A percentile compares a stretch with the other conserved stretches of the same genome.
Evolutionary conservation across 2,113 vertebrate genomes (phyloP).

Genomic region (Notarius quadriscutis): DNA sequence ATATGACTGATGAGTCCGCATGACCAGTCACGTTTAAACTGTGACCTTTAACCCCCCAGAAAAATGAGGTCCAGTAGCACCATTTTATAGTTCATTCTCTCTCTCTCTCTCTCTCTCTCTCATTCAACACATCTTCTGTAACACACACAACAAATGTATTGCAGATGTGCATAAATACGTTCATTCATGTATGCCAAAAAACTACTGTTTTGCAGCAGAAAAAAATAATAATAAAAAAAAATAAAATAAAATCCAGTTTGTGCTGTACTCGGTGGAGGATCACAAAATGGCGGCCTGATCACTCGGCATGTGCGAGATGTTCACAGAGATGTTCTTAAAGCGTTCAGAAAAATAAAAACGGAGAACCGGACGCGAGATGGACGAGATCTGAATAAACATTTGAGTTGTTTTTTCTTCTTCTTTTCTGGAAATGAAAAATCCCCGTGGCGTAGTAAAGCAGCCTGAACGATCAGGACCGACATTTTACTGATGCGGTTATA

Average conservation of each 20-base stretch:
- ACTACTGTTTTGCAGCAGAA: slow-evolving; percentile 88
- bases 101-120: slow-evolving; percentile 75
- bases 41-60: slow-evolving; percentile 77
- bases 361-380: neutral
- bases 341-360: neutral
- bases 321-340: neutral
- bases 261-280: slow-evolving; percentile 82
- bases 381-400: neutral
- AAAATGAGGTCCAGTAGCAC: slow-evolving; percentile 95
- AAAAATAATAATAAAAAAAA: slow-evolving; percentile 73
- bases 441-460: neutral
- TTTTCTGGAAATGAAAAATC: neutral
- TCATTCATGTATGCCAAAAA: slow-evolving; percentile 67
- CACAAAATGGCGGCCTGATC: slow-evolving; percentile 59
- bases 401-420: neutral
- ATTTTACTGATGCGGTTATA: slow-evolving; percentile 80
- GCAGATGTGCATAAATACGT: slow-evolving; percentile 74
- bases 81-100: slow-evolving; percentile 77
- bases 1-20: slow-evolving; percentile 99
- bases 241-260: slow-evolving; percentile 81
- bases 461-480: slow-evolving; percentile 49
- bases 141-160: slow-evolving; percentile 64
- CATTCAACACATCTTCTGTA: slow-evolving; percentile 27
- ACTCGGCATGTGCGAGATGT: slow-evolving; percentile 1
- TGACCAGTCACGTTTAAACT: slow-evolving; percentile 91